Conservation (phyloP, 2,888 invertebrate species). For the Pseudanteris insignis region DNA sequence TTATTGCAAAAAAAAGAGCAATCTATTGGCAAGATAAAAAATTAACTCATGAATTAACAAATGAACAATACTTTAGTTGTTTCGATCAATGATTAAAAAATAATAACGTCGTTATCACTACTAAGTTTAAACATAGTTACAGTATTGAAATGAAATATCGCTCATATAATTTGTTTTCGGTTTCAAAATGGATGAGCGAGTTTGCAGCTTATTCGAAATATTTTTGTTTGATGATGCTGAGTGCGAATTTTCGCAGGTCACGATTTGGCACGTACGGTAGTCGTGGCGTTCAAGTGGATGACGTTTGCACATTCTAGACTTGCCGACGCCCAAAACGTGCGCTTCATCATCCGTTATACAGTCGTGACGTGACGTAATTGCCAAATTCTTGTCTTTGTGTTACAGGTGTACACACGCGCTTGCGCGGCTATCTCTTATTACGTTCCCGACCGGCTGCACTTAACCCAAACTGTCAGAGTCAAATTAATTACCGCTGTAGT, state of each 20-base stretch:
- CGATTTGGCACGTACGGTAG: conserved; percentile 1
- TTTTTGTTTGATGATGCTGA: no score
- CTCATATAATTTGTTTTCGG: no score
- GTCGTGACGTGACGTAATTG: conserved; percentile 65
- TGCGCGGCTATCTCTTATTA: conserved; percentile 19
- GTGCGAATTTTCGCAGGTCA: conserved; percentile 14
- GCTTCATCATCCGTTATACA: conserved; percentile 64
- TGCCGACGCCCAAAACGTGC: conserved; percentile 36
- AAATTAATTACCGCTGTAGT: conserved; percentile 40
- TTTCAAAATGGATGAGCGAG: no score
- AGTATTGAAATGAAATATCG: no score
- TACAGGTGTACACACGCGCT: conserved; percentile 4
- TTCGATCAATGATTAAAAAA: no score
- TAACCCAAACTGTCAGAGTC: conserved; percentile 34
- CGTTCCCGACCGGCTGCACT: conserved; percentile 15
- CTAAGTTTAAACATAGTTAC: no score
- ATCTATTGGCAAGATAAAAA: no score
- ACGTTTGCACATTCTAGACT: conserved; percentile 63
- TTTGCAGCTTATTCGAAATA: no score
- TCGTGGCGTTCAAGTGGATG: conserved; percentile 47
- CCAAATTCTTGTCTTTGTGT: conserved; percentile 60
- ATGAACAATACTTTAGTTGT: no score
- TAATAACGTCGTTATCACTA: no score
- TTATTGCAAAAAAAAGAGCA: no score
- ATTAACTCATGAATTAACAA: no score